Conservation (phyloP, 2,113 vertebrate species). For the Esox niger region DNA sequence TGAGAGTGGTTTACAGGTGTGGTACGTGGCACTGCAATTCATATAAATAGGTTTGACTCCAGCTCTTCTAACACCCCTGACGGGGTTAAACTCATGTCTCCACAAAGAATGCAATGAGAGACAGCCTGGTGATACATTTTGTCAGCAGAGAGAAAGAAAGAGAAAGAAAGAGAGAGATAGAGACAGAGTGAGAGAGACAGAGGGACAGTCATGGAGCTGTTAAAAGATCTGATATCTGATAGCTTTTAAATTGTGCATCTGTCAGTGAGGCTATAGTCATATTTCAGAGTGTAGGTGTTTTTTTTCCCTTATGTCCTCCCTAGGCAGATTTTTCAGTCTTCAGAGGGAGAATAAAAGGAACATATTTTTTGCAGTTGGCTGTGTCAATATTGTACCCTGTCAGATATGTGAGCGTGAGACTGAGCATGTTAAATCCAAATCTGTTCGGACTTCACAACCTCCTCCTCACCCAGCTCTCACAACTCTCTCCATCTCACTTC, state of each 20-base stretch:
- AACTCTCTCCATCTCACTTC: not conserved
- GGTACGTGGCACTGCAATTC: not conserved
- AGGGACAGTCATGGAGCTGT: not conserved
- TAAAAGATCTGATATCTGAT: not conserved
- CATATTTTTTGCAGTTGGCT: constrained; percentile 11
- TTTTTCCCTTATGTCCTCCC: constrained; percentile 12
- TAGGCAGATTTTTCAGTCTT: constrained; percentile 10
- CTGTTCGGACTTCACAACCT: constrained; percentile 17
- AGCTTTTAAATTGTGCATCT: constrained; percentile 2
- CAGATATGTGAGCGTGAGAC: constrained; percentile 1
- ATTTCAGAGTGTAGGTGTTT: constrained; percentile 1
- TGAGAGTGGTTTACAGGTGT: not conserved
- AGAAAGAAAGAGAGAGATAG: not conserved
- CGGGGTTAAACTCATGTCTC: not conserved
- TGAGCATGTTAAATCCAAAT: constrained; percentile 18
- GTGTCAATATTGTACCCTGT: constrained; percentile 7
- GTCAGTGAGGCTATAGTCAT: not conserved
- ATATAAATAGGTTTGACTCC: not conserved
- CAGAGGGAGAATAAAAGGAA: constrained; percentile 9
- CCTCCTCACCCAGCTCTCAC: not conserved
- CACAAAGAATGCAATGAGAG: not conserved
- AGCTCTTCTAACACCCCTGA: not conserved
- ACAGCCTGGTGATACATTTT: not conserved
- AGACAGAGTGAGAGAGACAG: too few species aligned
- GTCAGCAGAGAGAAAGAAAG: not conserved